phyloP scores from a whole-genome alignment of 2,888 invertebrate species.

The Parnassius glacialis region DNA sequence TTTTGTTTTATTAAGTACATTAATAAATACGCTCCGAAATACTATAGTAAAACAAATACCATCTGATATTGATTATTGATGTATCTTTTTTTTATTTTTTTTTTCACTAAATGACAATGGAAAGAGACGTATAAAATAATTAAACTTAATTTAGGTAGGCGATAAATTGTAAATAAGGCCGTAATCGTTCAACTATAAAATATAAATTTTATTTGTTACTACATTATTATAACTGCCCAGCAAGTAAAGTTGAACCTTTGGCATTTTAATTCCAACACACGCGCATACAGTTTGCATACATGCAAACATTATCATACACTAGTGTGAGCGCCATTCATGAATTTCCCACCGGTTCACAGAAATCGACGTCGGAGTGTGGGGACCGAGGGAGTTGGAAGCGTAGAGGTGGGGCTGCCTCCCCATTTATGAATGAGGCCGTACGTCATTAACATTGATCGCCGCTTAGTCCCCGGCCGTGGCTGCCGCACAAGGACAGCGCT shows the following conservation, averaged over 20 bases:
- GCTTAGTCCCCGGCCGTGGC: slow-evolving; percentile 50
- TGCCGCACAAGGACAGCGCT: slow-evolving; percentile 66
- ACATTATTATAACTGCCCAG: slow-evolving; percentile 9
- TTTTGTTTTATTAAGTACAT: no score
- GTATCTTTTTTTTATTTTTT: no score
- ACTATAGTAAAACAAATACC: no score
- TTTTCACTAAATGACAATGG: no score
- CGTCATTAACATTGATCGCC: slow-evolving; percentile 73
- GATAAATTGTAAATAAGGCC: no score
- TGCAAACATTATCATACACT: slow-evolving; percentile 20
- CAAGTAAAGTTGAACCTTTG: slow-evolving; percentile 12
- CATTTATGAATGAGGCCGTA: slow-evolving; percentile 77
- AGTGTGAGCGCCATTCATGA: slow-evolving; percentile 70
- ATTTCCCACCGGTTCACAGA: slow-evolving; percentile 48
- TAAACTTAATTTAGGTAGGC: no score
- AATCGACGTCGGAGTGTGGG: slow-evolving; percentile 44
- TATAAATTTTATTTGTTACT: no score
- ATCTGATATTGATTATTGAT: no score
- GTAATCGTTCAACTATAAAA: no score
- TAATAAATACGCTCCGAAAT: no score
- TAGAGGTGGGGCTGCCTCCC: slow-evolving; percentile 53
- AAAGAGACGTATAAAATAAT: no score
- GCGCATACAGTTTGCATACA: slow-evolving; percentile 6
- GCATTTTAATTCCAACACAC: slow-evolving; percentile 6
- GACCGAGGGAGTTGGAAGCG: slow-evolving; percentile 34